phyloP scores from a whole-genome alignment of 2,113 vertebrate species.

The Cichladusa arquata region DNA sequence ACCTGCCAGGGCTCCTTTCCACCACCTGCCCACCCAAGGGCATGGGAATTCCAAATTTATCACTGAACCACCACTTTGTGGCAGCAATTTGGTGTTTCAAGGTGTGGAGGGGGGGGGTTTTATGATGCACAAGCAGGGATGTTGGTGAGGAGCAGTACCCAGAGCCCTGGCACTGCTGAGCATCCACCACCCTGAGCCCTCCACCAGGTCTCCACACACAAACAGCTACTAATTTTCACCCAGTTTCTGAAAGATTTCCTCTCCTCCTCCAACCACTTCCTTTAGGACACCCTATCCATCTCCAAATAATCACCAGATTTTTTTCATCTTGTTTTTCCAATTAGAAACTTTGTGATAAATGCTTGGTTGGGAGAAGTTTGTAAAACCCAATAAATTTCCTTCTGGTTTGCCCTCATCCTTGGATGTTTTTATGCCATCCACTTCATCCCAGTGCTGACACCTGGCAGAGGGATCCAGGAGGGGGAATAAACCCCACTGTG shows the following conservation, averaged over 20 bases:
- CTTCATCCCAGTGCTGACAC: background rate
- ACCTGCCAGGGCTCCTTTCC: background rate
- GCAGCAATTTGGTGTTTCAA: background rate
- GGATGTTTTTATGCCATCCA: accelerated
- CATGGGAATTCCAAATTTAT: background rate
- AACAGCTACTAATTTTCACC: background rate
- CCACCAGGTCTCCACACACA: accelerated
- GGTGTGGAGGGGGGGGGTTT: background rate
- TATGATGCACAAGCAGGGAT: background rate
- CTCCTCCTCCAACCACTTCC: background rate
- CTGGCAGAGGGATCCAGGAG: background rate
- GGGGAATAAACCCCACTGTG: accelerated
- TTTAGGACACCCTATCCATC: accelerated
- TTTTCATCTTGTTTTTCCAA: background rate
- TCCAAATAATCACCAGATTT: accelerated
- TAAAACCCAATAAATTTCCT: background rate
- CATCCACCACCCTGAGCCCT: background rate
- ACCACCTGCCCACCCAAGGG: background rate
- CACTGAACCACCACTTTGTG: accelerated
- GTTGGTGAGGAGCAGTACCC: background rate
- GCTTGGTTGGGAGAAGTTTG: background rate
- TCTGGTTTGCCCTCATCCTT: background rate
- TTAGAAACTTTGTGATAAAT: background rate
- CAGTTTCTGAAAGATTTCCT: background rate
- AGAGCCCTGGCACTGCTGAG: background rate